Percentiles rank a stretch among this genome's conserved stretches.
These are phyloP conservation scores for Noctuana brunneofusca DNA, from an alignment of 2,888 invertebrate genomes.

Conservation along the genomic window DNA sequence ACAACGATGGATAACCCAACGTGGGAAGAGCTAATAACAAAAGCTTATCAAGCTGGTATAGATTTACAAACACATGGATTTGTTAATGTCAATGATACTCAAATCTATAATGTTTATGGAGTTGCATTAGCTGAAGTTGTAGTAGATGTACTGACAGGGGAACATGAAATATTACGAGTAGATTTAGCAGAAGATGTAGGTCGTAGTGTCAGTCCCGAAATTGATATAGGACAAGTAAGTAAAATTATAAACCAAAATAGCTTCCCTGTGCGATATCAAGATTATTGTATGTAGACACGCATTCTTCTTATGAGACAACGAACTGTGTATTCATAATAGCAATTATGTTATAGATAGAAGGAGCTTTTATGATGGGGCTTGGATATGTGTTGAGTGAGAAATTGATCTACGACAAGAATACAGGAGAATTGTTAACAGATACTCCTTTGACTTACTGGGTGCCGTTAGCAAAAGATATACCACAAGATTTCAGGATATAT, in stretches of 20 bases:
- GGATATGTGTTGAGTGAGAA: constrained; percentile 87
- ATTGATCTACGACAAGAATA: constrained; percentile 78
- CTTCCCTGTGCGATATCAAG: no score
- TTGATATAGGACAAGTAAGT: constrained; percentile 85
- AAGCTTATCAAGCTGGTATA: constrained; percentile 54
- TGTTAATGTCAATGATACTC: constrained; percentile 40
- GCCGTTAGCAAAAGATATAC: constrained; percentile 85
- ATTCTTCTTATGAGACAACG: no score
- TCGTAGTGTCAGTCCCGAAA: constrained; percentile 82
- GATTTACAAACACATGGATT: constrained; percentile 53
- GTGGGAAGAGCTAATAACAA: constrained; percentile 70
- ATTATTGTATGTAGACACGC: no score
- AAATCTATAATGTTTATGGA: constrained; percentile 71
- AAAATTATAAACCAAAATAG: no score
- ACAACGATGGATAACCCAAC: constrained; percentile 59
- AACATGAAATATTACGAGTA: constrained; percentile 80
- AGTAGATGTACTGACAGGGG: constrained; percentile 87
- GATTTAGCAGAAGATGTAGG: constrained; percentile 86
- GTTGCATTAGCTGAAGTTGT: constrained; percentile 85
- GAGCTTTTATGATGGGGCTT: constrained; percentile 85
- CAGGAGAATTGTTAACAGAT: constrained; percentile 84
- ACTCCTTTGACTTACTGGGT: constrained; percentile 87
- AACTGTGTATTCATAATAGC: no score
- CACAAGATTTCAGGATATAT: constrained; percentile 83
- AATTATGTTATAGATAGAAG: no score